phyloP scores from a whole-genome alignment of 2,888 invertebrate genomes.

The Limulus polyphemus region DNA sequence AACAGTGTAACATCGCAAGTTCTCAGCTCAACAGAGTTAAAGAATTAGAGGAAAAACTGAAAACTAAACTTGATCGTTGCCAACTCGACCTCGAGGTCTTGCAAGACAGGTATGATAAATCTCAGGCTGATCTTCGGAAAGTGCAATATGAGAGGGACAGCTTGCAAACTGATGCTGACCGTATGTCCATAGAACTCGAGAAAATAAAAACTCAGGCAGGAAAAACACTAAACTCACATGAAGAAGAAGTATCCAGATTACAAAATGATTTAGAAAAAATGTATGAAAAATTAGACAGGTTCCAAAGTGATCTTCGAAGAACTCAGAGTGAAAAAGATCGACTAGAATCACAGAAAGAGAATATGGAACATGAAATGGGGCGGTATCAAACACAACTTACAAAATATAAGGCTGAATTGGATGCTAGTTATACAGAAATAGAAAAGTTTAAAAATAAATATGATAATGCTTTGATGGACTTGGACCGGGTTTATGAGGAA shows the following conservation, averaged over 20 bases:
- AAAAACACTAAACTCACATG: constrained; percentile 70
- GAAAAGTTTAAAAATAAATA: constrained; percentile 21
- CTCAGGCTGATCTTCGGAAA: constrained; percentile 67
- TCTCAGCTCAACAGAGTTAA: constrained; percentile 71
- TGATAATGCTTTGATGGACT: constrained; percentile 13
- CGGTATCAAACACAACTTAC: constrained; percentile 56
- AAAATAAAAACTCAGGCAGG: constrained; percentile 70
- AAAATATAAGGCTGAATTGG: constrained; percentile 49
- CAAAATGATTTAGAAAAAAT: constrained; percentile 82
- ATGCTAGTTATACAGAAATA: constrained; percentile 19
- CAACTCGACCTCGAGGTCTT: constrained; percentile 72
- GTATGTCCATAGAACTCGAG: constrained; percentile 55
- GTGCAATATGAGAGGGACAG: constrained; percentile 38
- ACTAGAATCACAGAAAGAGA: constrained; percentile 55
- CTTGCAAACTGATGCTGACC: constrained; percentile 31
- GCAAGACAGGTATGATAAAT: constrained; percentile 74
- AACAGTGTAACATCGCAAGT: constrained; percentile 77
- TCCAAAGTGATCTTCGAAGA: constrained; percentile 40
- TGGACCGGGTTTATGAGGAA: constrained; percentile 18
- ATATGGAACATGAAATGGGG: constrained; percentile 63
- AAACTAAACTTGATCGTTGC: constrained; percentile 63
- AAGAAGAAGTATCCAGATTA: constrained; percentile 74
- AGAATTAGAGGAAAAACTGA: constrained; percentile 80
- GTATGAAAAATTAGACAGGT: constrained; percentile 78
- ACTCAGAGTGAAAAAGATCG: constrained; percentile 63